Evolutionary conservation across 2,888 invertebrate genomes (phyloP).

Genomic region (Eristalis intricaria): DNA sequence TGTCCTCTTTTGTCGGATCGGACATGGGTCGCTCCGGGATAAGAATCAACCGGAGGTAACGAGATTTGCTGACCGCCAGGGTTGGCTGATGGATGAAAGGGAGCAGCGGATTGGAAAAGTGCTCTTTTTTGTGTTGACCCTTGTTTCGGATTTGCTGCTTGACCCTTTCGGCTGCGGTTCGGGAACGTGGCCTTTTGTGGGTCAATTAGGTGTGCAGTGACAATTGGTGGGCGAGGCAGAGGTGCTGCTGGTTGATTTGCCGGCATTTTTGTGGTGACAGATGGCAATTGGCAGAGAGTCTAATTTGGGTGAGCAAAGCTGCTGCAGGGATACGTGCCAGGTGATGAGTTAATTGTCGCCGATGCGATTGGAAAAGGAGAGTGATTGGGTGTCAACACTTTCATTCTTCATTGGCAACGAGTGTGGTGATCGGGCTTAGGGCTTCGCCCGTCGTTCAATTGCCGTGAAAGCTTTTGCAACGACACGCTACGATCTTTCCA

Average conservation of each 20-base stretch:
- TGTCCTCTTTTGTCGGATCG: constrained; percentile 11
- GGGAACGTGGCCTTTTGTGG: neutral
- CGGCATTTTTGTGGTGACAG: neutral
- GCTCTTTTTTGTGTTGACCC: neutral
- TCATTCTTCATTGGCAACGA: neutral
- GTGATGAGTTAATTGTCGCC: neutral
- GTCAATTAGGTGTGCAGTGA: neutral
- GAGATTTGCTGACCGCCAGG: neutral
- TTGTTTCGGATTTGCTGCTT: neutral
- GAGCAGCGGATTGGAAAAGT: neutral
- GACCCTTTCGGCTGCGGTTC: too few relatives aligned
- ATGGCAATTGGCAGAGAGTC: neutral
- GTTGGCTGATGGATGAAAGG: neutral
- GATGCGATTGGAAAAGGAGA: neutral
- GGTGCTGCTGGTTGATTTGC: neutral
- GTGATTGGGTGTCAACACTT: neutral
- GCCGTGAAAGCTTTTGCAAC: too few relatives aligned
- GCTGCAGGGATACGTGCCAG: neutral
- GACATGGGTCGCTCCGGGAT: neutral
- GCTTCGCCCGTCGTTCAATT: too few relatives aligned
- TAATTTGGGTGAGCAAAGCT: neutral
- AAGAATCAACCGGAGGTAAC: neutral
- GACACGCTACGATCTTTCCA: too few relatives aligned
- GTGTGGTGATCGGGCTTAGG: too few relatives aligned
- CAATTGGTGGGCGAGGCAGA: neutral